phyloP scores from a whole-genome alignment of 2,797 vertebrate genomes.

The Falco biarmicus region DNA sequence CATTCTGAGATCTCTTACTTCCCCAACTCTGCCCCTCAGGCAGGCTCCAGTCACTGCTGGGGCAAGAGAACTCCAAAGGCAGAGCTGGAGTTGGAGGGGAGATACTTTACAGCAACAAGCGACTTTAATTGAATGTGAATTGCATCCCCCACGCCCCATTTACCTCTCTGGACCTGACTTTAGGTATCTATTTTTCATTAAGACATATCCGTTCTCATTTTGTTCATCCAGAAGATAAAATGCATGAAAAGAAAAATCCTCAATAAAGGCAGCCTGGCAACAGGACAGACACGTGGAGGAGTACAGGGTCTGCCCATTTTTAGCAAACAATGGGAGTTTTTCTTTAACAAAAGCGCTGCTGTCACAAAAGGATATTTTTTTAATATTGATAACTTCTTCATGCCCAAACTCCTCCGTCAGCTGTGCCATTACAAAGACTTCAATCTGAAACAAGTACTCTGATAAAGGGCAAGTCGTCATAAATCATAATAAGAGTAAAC shows the following conservation, averaged over 20 bases:
- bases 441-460: background rate
- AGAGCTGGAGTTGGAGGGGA: background rate
- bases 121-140: background rate
- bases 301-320: background rate
- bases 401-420: background rate
- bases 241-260: background rate
- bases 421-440: background rate
- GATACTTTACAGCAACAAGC: background rate
- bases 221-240: background rate
- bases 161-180: background rate
- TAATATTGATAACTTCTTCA: background rate
- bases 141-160: background rate
- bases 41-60: background rate
- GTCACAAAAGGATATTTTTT: background rate
- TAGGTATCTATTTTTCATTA: background rate
- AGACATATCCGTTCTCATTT: background rate
- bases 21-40: background rate
- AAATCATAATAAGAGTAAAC: background rate
- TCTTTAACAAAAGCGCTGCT: background rate
- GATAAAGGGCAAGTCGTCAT: background rate
- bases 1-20: background rate
- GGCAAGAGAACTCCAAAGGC: background rate
- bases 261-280: background rate
- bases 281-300: background rate
- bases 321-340: background rate